Evolutionary conservation across 2,888 invertebrate species (phyloP), one percentile per base, ranked within the genome.

Genomic region (Altica lythri): DNA sequence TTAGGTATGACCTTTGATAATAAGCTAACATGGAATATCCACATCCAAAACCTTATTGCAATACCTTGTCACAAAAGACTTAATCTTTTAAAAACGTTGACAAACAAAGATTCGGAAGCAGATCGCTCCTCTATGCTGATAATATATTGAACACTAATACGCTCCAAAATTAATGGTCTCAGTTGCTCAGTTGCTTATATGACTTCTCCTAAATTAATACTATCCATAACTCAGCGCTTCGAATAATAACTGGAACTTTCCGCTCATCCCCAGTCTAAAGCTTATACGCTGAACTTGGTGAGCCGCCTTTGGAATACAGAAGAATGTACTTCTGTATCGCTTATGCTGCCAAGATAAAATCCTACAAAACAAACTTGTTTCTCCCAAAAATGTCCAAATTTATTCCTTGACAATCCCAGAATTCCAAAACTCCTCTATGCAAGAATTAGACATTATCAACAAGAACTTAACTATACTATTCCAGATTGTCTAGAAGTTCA

Each of bases 221-320:
- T 10, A 29, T n/a, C 2, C 29, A 29, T 29, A n/a, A n/a, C n/a
- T n/a, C n/a, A n/a, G n/a, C n/a, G n/a, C n/a, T n/a, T n/a, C n/a
- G n/a, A 22, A 4, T 22, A 22, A 22, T 22, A 22, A 22, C 22
- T 5, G 22, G 22, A 22, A 8, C 22, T n/a, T n/a, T 22, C n/a
- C 29, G 29, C 29, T n/a, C 29, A 29, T 29, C 5, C n/a, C 29
- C 29, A 29, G 29, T 29, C 29, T 6, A 29, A 29, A 29, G 29
- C 29, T 29, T 29, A 29, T 29, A 29, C 29, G 29, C 29, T 6
- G 29, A 29, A 29, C 29, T 29, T 29, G n/a, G 4, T 29, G 29
- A 29, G n/a, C 29, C 29, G n/a, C 29, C 29, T n/a, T 29, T 29
- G 29, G 29, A 29, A n/a, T 29, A 29, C n/a, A 29, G 29, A 29